phyloP scores from a whole-genome alignment of 1,140 invertebrate species.

The Hyles vespertilio region DNA sequence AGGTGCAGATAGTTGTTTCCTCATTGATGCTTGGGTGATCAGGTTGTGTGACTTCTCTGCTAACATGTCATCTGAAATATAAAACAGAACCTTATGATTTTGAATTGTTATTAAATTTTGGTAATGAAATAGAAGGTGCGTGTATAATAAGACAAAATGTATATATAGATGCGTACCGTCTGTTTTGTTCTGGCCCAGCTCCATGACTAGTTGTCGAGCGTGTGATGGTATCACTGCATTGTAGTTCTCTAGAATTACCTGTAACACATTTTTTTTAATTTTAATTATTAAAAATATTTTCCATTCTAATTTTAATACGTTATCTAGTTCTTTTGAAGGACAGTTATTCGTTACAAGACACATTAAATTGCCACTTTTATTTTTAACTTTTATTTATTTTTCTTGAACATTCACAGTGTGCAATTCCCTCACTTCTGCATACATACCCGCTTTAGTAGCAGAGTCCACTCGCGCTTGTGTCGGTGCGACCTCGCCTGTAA shows the following conservation, averaged over 20 bases:
- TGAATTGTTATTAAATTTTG: background rate
- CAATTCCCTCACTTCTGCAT: background rate
- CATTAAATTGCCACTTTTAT: too few species aligned
- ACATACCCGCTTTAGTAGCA: conserved; percentile 63
- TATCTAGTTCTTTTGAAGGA: too few species aligned
- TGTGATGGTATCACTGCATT: conserved; percentile 95
- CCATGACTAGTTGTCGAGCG: conserved; percentile 93
- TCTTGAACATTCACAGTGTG: too few species aligned
- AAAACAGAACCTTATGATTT: conserved; percentile 12
- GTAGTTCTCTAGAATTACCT: conserved; percentile 96
- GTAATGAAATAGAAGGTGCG: too few species aligned
- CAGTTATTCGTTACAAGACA: too few species aligned
- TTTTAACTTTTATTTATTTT: too few species aligned
- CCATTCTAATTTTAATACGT: too few species aligned
- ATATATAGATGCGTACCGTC: conserved; percentile 70
- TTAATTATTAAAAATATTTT: background rate
- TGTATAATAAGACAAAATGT: too few species aligned
- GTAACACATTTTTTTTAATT: conserved; percentile 22
- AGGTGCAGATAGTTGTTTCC: conserved; percentile 88
- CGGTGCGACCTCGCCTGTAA: conserved; percentile 91
- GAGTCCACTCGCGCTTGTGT: conserved; percentile 93
- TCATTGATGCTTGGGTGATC: conserved; percentile 77
- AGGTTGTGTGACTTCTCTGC: conserved; percentile 72
- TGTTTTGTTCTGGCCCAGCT: conserved; percentile 88
- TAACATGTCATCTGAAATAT: conserved; percentile 67